Evolutionary conservation across 1,140 invertebrate genomes (phyloP), one percentile per base, ranked within the genome.

Genomic region (Marisa cornuarietis): DNA sequence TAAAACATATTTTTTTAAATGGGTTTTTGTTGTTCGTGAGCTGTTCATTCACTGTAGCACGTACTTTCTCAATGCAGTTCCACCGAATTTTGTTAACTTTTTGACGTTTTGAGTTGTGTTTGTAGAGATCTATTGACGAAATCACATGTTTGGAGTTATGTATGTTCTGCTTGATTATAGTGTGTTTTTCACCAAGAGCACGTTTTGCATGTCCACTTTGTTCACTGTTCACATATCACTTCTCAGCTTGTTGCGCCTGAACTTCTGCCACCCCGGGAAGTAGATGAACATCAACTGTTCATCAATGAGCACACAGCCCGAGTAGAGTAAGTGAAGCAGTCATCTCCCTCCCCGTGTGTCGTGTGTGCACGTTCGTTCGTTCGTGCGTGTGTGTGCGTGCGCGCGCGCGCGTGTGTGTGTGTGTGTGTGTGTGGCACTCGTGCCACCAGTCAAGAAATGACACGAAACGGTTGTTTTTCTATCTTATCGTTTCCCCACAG

Each of bases 281-380:
- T 87, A 16, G 87, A 89, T 77, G 88, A 89, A 68, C 83, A 86
- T 80, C 63, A 83, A 31, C 76, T 88, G 73, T 87, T 85, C 73
- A 83, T 89, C 42, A 83, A 84, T 42, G 88, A 90, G 68, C 85
- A 85, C 65, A 86, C 85, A 81, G 83, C 83, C 61, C 69, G 79
- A 80, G 85, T 89, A n/a, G 88, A 89, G 89, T 90, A 85, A 88
- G 89, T 90, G 74, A 58, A 58, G 54, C 16, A 18, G 9, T 68
- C 22, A 16, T 31, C 22, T 11, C 22, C 14, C 0, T 11, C 22
- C 14, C 11, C 22, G 2, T 42, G n/a, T 68, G n/a, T 22, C 2
- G 11, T 22, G 11, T 68, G n/a, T 68, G 22, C n/a, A 9, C 22
- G n/a, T 68, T 13, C 4, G 22, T 68, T 1, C n/a, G 22, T 68